Evolutionary conservation across 2,888 invertebrate species (phyloP).

Genomic region (Harmothoe impar): DNA sequence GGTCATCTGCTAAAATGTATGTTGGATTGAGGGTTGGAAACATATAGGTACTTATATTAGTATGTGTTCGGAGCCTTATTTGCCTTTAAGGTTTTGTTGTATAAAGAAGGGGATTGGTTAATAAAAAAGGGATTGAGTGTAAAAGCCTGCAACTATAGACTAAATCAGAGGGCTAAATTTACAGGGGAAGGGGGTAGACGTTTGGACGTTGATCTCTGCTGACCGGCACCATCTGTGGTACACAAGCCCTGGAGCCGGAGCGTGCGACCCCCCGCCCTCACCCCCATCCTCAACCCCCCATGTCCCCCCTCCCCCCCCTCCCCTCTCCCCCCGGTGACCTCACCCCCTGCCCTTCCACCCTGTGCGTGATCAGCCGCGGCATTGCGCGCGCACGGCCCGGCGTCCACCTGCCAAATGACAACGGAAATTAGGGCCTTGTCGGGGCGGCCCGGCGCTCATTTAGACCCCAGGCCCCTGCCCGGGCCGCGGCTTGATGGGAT

Average conservation of each 20-base stretch:
- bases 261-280: conserved; percentile 8
- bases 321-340: background rate
- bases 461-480: background rate
- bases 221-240: background rate
- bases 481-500: conserved; percentile 52
- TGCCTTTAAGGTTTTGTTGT: too few species aligned
- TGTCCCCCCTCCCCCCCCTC: background rate
- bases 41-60: too few species aligned
- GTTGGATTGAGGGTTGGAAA: too few species aligned
- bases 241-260: background rate
- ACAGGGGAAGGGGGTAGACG: background rate
- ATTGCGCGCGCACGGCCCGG: conserved; percentile 45
- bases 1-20: too few species aligned
- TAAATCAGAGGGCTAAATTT: background rate
- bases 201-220: background rate
- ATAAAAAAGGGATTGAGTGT: background rate
- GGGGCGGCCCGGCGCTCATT: conserved; percentile 38
- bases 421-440: conserved; percentile 55
- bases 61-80: too few species aligned
- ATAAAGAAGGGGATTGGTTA: too few species aligned
- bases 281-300: background rate
- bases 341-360: background rate
- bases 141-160: background rate
- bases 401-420: conserved; percentile 58
- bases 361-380: background rate